Evolutionary conservation across 2,888 invertebrate species (phyloP).

Genomic region (Tipula confusa): DNA sequence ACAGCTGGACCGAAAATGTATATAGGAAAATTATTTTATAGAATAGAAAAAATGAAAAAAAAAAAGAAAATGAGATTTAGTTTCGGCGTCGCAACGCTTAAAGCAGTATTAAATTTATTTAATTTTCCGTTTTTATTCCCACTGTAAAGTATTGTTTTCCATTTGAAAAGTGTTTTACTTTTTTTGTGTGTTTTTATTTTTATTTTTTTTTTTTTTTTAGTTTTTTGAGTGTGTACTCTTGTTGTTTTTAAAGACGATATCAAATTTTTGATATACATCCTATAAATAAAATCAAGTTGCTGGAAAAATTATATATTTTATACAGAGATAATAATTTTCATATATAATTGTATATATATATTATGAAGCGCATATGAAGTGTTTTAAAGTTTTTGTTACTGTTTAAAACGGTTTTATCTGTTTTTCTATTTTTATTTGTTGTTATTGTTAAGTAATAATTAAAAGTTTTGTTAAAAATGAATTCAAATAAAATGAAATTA

Average conservation of each 20-base stretch:
- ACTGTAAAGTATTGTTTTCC: not conserved
- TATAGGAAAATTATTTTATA: not conserved
- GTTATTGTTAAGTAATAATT: not conserved
- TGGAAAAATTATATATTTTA: conserved; percentile 20
- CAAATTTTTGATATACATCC: not conserved
- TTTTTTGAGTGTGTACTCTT: too few relatives aligned
- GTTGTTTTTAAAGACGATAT: not conserved
- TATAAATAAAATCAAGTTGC: conserved; percentile 1
- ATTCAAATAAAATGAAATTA: not conserved
- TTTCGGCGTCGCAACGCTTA: conserved; percentile 38
- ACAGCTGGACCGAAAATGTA: conserved; percentile 27
- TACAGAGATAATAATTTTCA: not conserved
- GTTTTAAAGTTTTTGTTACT: not conserved
- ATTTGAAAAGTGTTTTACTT: not conserved
- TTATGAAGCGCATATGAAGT: not conserved
- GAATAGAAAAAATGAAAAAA: not conserved
- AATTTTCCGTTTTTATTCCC: conserved; percentile 31
- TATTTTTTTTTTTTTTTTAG: too few relatives aligned
- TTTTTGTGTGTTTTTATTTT: too few relatives aligned
- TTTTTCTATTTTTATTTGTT: not conserved
- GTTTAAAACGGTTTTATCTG: not conserved
- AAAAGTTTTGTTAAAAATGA: not conserved
- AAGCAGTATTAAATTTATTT: conserved; percentile 37
- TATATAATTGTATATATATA: not conserved
- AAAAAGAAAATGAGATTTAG: too few relatives aligned